Conservation (phyloP, 2,888 invertebrate species). For the Myopa testacea region DNA sequence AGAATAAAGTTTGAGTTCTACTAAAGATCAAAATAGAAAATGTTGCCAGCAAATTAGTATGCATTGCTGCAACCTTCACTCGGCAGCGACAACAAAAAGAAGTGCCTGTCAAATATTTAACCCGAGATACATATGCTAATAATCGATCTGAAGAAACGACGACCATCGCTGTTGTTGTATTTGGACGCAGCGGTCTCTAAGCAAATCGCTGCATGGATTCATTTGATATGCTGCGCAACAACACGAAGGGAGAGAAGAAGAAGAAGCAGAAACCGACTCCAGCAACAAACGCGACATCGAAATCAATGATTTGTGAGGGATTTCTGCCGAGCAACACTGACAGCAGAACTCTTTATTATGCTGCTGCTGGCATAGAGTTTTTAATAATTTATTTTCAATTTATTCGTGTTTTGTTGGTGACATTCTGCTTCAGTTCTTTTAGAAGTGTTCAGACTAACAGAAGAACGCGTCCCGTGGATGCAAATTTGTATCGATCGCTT, state of each 20-base stretch:
- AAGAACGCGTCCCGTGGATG: not conserved
- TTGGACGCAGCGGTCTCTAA: no score
- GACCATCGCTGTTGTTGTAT: no score
- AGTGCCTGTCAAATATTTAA: no score
- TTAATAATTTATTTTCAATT: not conserved
- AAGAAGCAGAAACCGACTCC: conserved; percentile 18
- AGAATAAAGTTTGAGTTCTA: no score
- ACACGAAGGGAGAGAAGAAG: not conserved
- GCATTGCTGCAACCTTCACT: not conserved
- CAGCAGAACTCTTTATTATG: conserved; percentile 2
- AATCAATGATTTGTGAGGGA: no score
- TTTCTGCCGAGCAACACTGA: not conserved
- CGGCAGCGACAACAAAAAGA: no score
- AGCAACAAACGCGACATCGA: not conserved
- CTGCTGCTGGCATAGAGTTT: not conserved
- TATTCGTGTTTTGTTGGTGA: not conserved
- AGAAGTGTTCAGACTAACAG: no score
- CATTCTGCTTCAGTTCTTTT: not conserved
- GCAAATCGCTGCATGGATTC: not conserved
- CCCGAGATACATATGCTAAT: no score
- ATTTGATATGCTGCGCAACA: not conserved
- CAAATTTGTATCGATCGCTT: conserved; percentile 17
- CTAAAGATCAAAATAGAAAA: no score
- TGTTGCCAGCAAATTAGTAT: not conserved
- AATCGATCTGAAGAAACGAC: no score